These are phyloP conservation scores for Macheiramphus alcinus DNA, from an alignment of 2,113 vertebrate genomes.

Conservation along the genomic window DNA sequence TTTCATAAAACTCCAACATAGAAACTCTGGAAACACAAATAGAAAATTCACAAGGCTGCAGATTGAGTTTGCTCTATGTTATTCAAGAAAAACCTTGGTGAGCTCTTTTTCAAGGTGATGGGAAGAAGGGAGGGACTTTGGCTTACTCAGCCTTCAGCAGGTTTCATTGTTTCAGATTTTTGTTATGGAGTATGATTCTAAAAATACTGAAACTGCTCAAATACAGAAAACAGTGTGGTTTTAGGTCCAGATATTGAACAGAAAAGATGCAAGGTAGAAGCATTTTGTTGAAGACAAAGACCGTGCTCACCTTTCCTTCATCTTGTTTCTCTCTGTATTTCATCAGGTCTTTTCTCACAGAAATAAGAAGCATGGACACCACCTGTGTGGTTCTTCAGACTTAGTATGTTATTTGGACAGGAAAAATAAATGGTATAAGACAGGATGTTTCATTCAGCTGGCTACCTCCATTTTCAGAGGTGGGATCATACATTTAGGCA, in stretches of 20 bases:
- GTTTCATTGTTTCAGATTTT: neutral
- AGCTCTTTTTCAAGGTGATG: neutral
- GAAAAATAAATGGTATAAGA: neutral
- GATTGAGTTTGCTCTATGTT: neutral
- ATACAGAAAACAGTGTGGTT: neutral
- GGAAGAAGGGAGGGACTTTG: neutral
- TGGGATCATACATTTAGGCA: neutral
- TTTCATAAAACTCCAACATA: neutral
- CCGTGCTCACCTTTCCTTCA: neutral
- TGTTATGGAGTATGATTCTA: neutral
- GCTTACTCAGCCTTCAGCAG: neutral
- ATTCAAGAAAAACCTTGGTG: neutral
- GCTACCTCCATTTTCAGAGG: neutral
- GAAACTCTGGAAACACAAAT: neutral
- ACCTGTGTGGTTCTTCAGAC: neutral
- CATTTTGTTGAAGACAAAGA: neutral
- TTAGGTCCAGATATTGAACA: neutral
- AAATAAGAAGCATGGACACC: neutral
- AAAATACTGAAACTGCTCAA: neutral
- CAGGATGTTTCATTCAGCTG: neutral
- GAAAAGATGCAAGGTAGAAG: neutral
- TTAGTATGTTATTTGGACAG: neutral
- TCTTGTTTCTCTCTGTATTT: neutral
- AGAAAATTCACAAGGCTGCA: neutral
- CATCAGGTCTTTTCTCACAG: neutral